Base-by-base conservation (phyloP, 2,113 vertebrate species). In the Gnathonemus longibarbis region DNA sequence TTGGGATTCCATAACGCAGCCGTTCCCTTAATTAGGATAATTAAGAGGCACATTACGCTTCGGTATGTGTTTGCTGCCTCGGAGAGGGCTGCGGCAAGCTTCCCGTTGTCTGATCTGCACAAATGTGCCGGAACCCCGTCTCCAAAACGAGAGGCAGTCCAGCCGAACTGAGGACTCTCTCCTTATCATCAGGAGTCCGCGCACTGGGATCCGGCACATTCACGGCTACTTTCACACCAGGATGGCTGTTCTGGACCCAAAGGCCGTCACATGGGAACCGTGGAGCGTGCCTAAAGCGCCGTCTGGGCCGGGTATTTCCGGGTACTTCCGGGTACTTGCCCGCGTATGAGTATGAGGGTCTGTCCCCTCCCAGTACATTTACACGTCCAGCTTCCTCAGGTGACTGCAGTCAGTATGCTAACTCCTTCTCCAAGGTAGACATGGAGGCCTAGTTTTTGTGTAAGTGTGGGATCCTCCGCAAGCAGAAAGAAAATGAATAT, bases 1-100 rank as follows among this genome's bases (percentile, higher is more conserved):
- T 89, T 53, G 46, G 88, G 88, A 89, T 89, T 89, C 89, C 89
- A 84, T 84, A 84, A 84, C 52, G 56, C 31, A 84, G 19, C 89
- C 52, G 2, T 50, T 62, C 21, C 39, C 80, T 48, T 89, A 89
- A 84, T 89, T 80, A 89, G 21, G 39, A 42, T 85, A 89, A 89
- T 89, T 89, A 84, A 62, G 39, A 45, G 89, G 89, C 24, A 85
- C 35, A 62, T 45, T 84, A 85, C 89, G 42, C 13, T 21, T 52
- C 42, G 39, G 39, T 74, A 24, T 62, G 56, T 19, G 52, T 35
- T 35, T 49, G 85, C 87, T n/a, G 53, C 52, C 53, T 62, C 24
- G 19, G 56, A 62, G 87, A 42, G 39, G 87, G 39, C 35, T 8
- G 87, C 39, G 21, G 42, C 48, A 53, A 66, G 31, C 88, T 31